phyloP scores from a whole-genome alignment of 1,140 invertebrate genomes.

The Diachasma alloeum region DNA sequence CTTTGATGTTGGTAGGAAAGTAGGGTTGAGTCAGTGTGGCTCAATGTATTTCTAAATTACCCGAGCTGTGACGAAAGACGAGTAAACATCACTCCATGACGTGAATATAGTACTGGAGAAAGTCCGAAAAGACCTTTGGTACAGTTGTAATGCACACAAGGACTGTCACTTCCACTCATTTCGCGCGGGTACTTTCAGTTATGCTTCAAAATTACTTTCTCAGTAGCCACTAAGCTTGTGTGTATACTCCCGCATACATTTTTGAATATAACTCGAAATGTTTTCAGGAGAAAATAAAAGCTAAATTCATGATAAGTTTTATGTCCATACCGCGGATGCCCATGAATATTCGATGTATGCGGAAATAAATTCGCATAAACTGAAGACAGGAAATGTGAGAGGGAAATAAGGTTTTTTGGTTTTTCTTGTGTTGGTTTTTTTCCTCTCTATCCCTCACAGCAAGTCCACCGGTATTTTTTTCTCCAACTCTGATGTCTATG shows the following conservation, averaged over 20 bases:
- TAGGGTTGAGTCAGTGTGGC: not conserved
- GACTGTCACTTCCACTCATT: not conserved
- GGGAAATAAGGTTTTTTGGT: not conserved
- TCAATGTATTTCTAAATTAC: constrained; percentile 13
- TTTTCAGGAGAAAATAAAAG: not conserved
- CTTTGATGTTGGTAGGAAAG: constrained; percentile 16
- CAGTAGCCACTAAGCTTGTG: not conserved
- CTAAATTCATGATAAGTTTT: not conserved
- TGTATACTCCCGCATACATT: not conserved
- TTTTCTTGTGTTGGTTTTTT: too few relatives aligned
- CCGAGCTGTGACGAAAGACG: constrained; percentile 5
- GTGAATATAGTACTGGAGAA: not conserved
- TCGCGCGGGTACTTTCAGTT: not conserved
- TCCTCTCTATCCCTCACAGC: not conserved
- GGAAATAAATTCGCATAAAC: constrained; percentile 10
- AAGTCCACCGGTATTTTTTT: not conserved
- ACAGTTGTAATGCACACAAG: constrained; percentile 11
- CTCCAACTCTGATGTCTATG: not conserved
- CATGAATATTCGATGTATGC: not conserved
- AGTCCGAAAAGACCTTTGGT: not conserved
- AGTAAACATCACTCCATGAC: not conserved
- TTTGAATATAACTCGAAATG: not conserved
- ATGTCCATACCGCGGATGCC: not conserved
- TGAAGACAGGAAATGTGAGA: constrained; percentile 1
- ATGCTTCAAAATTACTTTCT: not conserved